Evolutionary conservation across 2,888 invertebrate genomes (phyloP), one percentile per base, ranked within the genome.

Genomic region (Mechanitis messenoides): DNA sequence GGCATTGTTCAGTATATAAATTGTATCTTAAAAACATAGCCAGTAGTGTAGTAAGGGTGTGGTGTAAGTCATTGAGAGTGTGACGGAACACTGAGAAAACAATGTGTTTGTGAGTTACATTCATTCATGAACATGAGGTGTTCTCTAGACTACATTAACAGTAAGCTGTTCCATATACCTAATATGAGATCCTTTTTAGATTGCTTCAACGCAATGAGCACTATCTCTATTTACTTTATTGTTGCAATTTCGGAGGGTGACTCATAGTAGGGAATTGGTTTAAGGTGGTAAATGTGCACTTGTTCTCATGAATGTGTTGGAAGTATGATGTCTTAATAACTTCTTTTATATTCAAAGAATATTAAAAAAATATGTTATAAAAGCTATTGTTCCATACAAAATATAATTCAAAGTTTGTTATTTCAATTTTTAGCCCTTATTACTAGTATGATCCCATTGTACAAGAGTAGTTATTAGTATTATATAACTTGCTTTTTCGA

Each of bases 81-180:
- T 80, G 83, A 74, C 79, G 73, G 68, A 64, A 73, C 74, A 72
- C 77, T 80, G 89, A 86, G 90, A 86, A 84, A 74, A 72, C 79
- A 74, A 80, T 87, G 84, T 87, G 87, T 69, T 77, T 79, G 78
- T 74, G 81, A 84, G 75, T 75, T 61, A 12, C 12, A 69, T 53
- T 20, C 20, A 76, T 79, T 88, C 79, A 79, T 83, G 78, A 74
- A 72, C 85, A 84, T 88, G 84, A 72, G 68, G 79, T 74, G 77
- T 87, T 87, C 89, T 89, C 87, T 84, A 83, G 84, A 86, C 86
- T 84, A 79, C 79, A 79, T 77, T 85, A 83, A 78, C 77, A 76
- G 75, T 81, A 79, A 80, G 84, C 85, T 83, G 75, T 77, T 74
- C 80, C 75, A 64, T 66, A 76, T 79, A 82, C 77, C 84, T 83